These are phyloP conservation scores for Acrossocheilus wenchowensis DNA, from an alignment of 2,797 vertebrate genomes.

Conservation along the genomic window DNA sequence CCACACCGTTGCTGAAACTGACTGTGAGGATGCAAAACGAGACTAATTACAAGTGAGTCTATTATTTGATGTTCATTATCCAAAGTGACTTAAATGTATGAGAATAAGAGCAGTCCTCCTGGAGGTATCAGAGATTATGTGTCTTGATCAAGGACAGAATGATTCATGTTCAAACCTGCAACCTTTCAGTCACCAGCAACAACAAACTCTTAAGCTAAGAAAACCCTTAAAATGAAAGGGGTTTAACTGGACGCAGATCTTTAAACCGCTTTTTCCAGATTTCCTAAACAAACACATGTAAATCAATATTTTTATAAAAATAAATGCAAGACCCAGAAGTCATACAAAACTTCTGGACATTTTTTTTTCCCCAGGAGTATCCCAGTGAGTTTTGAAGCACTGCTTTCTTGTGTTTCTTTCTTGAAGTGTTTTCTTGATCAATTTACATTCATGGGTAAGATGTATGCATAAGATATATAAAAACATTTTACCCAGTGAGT, in stretches of 20 bases:
- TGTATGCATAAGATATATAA: too few species aligned
- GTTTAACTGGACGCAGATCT: background rate
- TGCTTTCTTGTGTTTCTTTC: background rate
- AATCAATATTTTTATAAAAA: background rate
- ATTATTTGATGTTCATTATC: conserved; percentile 1
- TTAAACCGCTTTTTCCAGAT: background rate
- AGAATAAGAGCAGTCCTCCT: background rate
- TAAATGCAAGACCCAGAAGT: background rate
- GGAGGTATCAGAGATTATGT: background rate
- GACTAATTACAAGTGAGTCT: conserved; percentile 8
- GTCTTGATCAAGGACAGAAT: background rate
- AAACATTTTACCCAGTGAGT: background rate
- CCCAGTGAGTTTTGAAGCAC: background rate
- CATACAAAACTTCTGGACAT: conserved; percentile 3
- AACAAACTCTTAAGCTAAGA: background rate
- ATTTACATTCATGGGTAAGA: background rate
- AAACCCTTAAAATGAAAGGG: background rate
- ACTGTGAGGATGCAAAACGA: conserved; percentile 20
- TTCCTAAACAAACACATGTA: background rate
- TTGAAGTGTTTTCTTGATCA: background rate
- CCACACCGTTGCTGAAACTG: background rate
- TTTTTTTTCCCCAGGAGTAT: background rate
- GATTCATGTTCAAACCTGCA: conserved; percentile 15
- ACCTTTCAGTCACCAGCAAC: background rate
- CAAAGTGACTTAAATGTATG: conserved; percentile 2